Base-by-base conservation (phyloP, 1,140 invertebrate species). In the Drosophila kepulauana region DNA sequence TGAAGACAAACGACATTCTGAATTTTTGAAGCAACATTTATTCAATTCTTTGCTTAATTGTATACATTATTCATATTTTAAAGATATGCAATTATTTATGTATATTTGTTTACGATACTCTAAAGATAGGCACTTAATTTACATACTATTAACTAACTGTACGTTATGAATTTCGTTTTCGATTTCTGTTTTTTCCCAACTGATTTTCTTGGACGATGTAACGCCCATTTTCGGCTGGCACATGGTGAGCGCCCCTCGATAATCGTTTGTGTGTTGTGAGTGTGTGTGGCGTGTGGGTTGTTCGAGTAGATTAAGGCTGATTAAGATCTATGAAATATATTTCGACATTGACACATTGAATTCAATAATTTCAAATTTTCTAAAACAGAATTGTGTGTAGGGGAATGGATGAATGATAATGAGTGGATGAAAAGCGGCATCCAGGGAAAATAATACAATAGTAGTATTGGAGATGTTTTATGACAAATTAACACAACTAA, bases 291-390 rank as follows among this genome's bases (percentile, higher is more conserved):
- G 54, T 71, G 28, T 87, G 70, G 66, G 68, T 78, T 79, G 64
- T 61, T 63, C 43, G 66, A 52, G 51, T 79, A 52, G 65, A 72
- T 66, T 62, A 69, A 48, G 71, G 65, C 35, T 74, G 68, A 68
- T 54, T 79, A 66, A 81, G 61, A 62, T 57, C 69, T 81, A 75
- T 76, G 79, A 79, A 79, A 78, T 75, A 74, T 79, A 81, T 81
- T 88, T 88, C 80, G 84, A 88, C 63, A 87, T 87, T 88, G 84
- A 87, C 84, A 87, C 84, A 82, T 77, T 88, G 84, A 87, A 87
- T 88, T 87, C 84, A 88, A 80, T 72, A 75, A 78, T 82, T 82
- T 80, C 46, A 72, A 80, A 66, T 52, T 78, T 81, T 75, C 69
- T 43, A 67, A 78, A 62, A 78, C 15, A 57, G 52, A 11, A 33